Evolutionary conservation across 2,888 invertebrate genomes (phyloP), one percentile per base, ranked within the genome.

Genomic region (Drosophila ezoana): DNA sequence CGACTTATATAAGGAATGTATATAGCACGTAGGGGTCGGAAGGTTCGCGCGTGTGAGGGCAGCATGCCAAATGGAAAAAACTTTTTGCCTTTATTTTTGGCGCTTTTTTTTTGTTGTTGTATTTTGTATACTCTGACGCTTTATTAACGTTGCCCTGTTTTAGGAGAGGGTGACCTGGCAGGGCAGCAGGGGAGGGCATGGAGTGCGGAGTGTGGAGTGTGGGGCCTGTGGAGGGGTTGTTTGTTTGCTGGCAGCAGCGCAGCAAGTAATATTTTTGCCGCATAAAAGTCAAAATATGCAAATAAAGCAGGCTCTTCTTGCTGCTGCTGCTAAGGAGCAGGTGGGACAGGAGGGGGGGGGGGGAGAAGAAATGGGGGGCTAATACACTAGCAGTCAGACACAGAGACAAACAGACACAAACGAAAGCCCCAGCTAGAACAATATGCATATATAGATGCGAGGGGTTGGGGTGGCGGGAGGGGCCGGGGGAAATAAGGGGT

Each of bases 231-330:
- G 43, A 44, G 53, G 74, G 43, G 49, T 57, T 68, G 68, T 76
- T 81, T 79, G 85, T 76, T 84, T 74, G 79, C 72, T 77, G 79
- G 84, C 81, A 79, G 79, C 81, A 77, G 77, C 77, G 85, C 85
- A 84, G 83, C 80, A 82, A 80, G 81, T 82, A 82, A 82, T 82
- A 82, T 82, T 82, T 86, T 80, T 82, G 82, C 82, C 86, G 82
- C 82, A 82, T 82, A 85, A 82, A 82, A 82, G 82, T 82, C 82
- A 82, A 85, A 82, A 82, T 82, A 82, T 82, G 86, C 81, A 82
- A 82, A 82, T 82, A 82, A 82, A 85, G 86, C 76, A 78, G 56
- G 69, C 53, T 56, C 52, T 63, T 60, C 43, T 60, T 49, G 53
- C 14, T 44, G 40, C 20, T 58, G 56, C 28, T 62, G 41, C 40